Conservation (phyloP, 2,797 vertebrate genomes). For the Acestrorhynchus altus region DNA sequence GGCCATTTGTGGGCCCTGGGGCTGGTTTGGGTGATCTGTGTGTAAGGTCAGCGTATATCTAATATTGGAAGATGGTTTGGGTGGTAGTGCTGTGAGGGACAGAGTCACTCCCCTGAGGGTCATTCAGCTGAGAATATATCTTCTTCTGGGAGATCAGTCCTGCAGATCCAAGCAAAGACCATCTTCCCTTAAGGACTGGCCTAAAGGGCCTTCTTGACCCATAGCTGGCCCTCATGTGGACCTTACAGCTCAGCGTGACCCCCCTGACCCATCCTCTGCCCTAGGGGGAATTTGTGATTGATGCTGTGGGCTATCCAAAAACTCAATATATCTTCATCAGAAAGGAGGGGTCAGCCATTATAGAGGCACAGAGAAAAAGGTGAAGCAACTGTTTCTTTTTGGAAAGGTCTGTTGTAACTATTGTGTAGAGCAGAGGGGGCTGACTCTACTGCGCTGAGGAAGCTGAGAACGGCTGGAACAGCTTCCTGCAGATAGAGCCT, state of each 20-base stretch:
- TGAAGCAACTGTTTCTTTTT: conserved; percentile 52
- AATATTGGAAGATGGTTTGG: conserved; percentile 52
- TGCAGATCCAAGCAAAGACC: conserved; percentile 14
- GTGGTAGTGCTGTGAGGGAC: conserved; percentile 48
- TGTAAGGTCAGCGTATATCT: conserved; percentile 56
- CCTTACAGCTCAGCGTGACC: conserved; percentile 42
- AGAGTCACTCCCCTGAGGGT: conserved; percentile 42
- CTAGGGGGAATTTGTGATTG: conserved; percentile 26
- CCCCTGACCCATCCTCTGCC: conserved; percentile 40
- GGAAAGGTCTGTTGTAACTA: conserved; percentile 43
- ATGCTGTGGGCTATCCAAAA: conserved; percentile 35
- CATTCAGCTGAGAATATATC: conserved; percentile 43
- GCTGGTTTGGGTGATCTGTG: conserved; percentile 43
- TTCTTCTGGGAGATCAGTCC: conserved; percentile 42
- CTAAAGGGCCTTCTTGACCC: conserved; percentile 45
- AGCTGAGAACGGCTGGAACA: conserved; percentile 10
- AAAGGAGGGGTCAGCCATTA: conserved; percentile 47
- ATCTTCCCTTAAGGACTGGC: conserved; percentile 16
- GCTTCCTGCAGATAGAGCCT: conserved; percentile 42
- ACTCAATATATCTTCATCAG: conserved; percentile 58
- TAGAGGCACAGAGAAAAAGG: conserved; percentile 31
- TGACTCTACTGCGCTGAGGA: conserved; percentile 15
- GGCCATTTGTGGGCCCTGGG: conserved; percentile 35
- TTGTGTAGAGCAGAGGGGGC: conserved; percentile 33
- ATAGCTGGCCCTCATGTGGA: conserved; percentile 25